Percentiles rank a stretch among this genome's conserved stretches.
Evolutionary conservation across 1,140 invertebrate genomes (phyloP).

Genomic region (Oppia nitens): DNA sequence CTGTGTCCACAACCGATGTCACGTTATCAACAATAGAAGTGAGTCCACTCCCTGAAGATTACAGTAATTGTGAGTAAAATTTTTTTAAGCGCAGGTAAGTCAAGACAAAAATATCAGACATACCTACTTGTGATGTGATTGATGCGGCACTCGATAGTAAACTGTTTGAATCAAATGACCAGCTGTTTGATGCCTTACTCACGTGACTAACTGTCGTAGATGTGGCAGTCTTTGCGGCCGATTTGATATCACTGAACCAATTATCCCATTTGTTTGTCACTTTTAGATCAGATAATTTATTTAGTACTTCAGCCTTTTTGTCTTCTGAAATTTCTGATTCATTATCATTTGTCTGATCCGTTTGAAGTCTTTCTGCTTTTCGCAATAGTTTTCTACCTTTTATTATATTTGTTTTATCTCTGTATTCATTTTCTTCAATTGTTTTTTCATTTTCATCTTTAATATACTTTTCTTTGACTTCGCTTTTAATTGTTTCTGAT

Average conservation of each 20-base stretch:
- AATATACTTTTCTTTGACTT: neutral
- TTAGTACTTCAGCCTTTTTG: neutral
- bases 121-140: neutral
- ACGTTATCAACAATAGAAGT: slow-evolving; percentile 9
- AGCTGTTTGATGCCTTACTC: neutral
- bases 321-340: neutral
- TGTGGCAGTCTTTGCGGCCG: neutral
- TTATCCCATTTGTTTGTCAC: neutral
- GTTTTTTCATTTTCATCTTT: neutral
- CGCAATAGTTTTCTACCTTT: neutral
- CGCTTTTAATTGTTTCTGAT: too few relatives aligned
- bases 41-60: too few relatives aligned
- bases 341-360: neutral
- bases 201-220: neutral
- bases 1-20: neutral
- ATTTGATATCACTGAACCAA: neutral
- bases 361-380: neutral
- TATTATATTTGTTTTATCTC: neutral
- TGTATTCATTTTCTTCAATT: neutral
- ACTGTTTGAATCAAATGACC: neutral
- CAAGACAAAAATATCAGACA: too few relatives aligned
- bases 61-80: neutral
- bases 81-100: neutral
- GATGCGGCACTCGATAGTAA: neutral
- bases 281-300: neutral